Evolutionary conservation across 1,140 invertebrate species (phyloP).

Genomic region (Lutraria rhynchaena): DNA sequence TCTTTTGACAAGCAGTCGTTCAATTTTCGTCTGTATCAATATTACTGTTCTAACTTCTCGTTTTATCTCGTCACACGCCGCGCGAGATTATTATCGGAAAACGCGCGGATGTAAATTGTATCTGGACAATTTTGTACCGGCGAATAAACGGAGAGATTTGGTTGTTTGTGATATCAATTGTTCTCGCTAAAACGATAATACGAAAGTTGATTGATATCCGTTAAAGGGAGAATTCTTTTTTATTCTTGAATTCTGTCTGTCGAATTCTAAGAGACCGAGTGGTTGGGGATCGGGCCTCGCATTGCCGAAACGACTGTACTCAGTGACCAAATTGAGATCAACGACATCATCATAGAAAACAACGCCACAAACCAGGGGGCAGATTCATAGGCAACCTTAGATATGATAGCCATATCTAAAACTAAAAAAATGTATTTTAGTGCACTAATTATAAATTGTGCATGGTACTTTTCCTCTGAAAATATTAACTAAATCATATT

Average conservation of each 20-base stretch:
- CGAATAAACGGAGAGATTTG: slow-evolving; percentile 16
- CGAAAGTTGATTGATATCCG: neutral
- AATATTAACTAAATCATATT: too few species aligned
- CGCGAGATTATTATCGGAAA: slow-evolving; percentile 30
- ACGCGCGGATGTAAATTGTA: slow-evolving; percentile 29
- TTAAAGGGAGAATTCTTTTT: neutral
- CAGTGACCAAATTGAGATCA: too few species aligned
- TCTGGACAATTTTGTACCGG: slow-evolving; percentile 47
- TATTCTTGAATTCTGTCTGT: neutral
- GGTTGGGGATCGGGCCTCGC: neutral
- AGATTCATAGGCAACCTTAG: too few species aligned
- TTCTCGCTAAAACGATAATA: slow-evolving; percentile 9
- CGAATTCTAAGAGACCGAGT: neutral
- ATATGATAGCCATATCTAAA: too few species aligned
- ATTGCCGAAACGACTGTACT: too few species aligned
- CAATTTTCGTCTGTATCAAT: slow-evolving; percentile 49
- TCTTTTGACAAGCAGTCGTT: slow-evolving; percentile 38
- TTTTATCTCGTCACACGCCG: slow-evolving; percentile 21
- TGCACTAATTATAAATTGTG: too few species aligned
- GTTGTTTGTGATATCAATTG: slow-evolving; percentile 26
- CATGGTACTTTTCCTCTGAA: too few species aligned
- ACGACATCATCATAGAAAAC: too few species aligned
- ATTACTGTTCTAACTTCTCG: slow-evolving; percentile 22
- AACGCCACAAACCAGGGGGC: too few species aligned
- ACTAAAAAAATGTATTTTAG: too few species aligned